These are phyloP conservation scores for Sacculina carcini DNA, from an alignment of 2,888 invertebrate species.

Conservation along the genomic window DNA sequence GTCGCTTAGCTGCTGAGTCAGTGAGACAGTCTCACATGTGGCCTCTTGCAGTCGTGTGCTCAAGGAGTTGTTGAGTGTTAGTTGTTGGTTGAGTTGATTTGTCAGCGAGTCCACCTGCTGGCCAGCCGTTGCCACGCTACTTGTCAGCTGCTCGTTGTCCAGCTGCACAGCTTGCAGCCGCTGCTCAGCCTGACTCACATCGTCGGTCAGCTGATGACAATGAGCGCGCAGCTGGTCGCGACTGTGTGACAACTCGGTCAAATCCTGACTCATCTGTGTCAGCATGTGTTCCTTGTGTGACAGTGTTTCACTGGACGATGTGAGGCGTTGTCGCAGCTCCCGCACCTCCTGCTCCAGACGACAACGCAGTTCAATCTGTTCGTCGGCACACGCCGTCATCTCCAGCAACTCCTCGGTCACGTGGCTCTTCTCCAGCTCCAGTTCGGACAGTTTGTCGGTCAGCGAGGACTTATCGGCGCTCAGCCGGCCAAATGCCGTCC, in stretches of 20 bases:
- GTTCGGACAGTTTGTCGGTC: not conserved
- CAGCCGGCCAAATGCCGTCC: not conserved
- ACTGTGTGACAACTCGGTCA: not conserved
- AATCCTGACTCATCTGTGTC: not conserved
- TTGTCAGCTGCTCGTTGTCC: too few species aligned
- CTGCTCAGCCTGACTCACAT: too few species aligned
- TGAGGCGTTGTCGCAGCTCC: not conserved
- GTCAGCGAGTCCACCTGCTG: too few species aligned
- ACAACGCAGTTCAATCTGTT: not conserved
- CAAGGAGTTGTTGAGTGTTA: too few species aligned
- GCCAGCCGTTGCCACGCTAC: too few species aligned
- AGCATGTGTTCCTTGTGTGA: not conserved
- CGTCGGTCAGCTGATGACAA: too few species aligned
- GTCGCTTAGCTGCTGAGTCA: too few species aligned
- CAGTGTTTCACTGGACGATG: not conserved
- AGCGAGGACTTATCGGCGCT: too few species aligned
- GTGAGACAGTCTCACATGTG: too few species aligned
- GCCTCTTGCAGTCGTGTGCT: too few species aligned
- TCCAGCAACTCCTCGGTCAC: not conserved
- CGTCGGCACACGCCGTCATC: not conserved
- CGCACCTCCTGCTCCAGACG: not conserved
- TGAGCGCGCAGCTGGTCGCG: not conserved
- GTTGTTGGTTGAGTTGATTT: too few species aligned
- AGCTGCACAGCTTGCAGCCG: too few species aligned
- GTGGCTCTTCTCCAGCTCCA: not conserved